Evolutionary conservation across 2,113 vertebrate genomes (phyloP), one percentile per base, ranked within the genome.

Genomic region (Perca flavescens): DNA sequence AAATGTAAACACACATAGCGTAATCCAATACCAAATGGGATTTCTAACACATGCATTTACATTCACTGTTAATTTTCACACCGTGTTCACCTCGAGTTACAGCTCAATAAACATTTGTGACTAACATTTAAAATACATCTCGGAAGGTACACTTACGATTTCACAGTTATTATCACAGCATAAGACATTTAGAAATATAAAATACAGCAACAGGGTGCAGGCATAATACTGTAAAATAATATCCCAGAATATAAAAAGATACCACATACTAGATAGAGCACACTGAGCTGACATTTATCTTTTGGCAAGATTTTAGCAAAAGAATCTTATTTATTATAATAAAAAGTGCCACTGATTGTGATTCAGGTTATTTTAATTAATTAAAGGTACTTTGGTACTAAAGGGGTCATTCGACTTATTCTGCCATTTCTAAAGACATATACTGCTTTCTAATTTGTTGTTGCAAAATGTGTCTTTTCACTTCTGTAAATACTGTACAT

Each of bases 111-210:
- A 70, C 53, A 49, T 36, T 66, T 16, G 74, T 22, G 64, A 19
- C 21, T 28, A 56, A 81, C 36, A 62, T 70, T 77, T 14, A 86
- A 69, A 75, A 63, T 49, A 77, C 21, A 74, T 68, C 16, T 77
- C 21, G 63, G 22, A n/a, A 28, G 46, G 21, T 70, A 62, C 63
- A 19, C 2, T 65, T 10, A 0, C 28, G 10, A 25, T 60, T 68
- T 83, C 73, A 80, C 40, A 63, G 36, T 47, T 58, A 49, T 61
- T 70, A 53, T 58, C 75, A 82, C 34, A 69, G 31, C 31, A 60
- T 34, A 14, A 43, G 28, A 69, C 40, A 46, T 65, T 53, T 52
- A 6, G 1, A 69, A 76, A 54, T 63, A 62, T 54, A 11, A 66
- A 21, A 62, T 40, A 80, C 60, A 76, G 62, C 28, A 62, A 50